phyloP scores from a whole-genome alignment of 1,140 invertebrate genomes.

The Diachasmimorpha longicaudata region DNA sequence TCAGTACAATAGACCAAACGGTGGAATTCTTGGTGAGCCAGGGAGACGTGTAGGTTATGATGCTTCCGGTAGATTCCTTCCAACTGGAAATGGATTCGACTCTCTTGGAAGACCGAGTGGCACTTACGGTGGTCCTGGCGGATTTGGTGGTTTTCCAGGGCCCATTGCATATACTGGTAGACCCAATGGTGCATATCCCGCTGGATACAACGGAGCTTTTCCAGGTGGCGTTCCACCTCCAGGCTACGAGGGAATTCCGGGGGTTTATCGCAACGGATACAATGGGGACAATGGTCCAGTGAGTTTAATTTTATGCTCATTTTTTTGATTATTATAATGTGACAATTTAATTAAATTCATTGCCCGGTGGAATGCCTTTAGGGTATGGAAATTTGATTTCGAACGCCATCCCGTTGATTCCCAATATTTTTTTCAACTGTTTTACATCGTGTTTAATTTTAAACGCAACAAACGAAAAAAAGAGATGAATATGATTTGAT shows the following conservation, averaged over 20 bases:
- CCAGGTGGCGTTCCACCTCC: constrained; percentile 3
- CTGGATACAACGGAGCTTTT: constrained; percentile 17
- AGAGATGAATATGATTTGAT: not conserved
- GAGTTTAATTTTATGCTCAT: constrained; percentile 25
- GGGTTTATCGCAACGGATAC: constrained; percentile 33
- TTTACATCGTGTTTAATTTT: not conserved
- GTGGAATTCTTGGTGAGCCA: constrained; percentile 8
- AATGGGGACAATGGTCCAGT: constrained; percentile 47
- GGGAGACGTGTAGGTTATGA: constrained; percentile 11
- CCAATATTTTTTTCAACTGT: not conserved
- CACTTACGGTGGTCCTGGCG: constrained; percentile 42
- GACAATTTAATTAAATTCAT: not conserved
- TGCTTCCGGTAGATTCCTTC: constrained; percentile 24
- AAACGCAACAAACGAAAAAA: not conserved
- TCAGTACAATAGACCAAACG: constrained; percentile 50
- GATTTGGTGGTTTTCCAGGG: constrained; percentile 28
- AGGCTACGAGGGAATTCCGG: constrained; percentile 32
- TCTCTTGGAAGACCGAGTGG: constrained; percentile 37
- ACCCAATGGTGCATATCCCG: constrained; percentile 26
- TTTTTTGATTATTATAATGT: not conserved
- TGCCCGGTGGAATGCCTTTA: not conserved
- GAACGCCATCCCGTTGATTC: not conserved
- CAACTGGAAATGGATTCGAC: constrained; percentile 16
- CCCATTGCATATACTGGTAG: constrained; percentile 26
- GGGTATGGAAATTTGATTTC: not conserved